Percentiles rank a stretch among this genome's conserved stretches.
Conservation (phyloP, 2,113 vertebrate species). For the Myodes glareolus region DNA sequence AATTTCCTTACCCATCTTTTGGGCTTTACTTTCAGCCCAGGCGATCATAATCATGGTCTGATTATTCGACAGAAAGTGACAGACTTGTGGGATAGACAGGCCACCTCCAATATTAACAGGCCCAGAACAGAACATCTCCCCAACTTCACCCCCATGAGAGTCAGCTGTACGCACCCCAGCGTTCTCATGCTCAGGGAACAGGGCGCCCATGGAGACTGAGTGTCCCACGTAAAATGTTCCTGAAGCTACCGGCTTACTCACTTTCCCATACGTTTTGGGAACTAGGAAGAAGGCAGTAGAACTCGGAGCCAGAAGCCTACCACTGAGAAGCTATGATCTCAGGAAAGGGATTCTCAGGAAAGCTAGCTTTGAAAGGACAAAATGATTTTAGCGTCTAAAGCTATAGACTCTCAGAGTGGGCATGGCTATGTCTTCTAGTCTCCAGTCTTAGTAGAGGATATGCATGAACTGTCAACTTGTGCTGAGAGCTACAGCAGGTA, state of each 20-base stretch:
- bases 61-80: not conserved
- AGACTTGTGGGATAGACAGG: not conserved
- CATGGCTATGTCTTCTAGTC: not conserved
- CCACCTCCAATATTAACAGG: not conserved
- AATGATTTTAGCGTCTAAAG: not conserved
- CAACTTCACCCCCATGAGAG: accelerated
- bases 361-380: not conserved
- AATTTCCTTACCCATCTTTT: not conserved
- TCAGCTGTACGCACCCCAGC: accelerated
- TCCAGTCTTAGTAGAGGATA: not conserved
- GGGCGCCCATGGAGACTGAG: accelerated
- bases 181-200: not conserved
- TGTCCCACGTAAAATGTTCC: not conserved
- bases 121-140: not conserved
- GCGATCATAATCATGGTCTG: not conserved
- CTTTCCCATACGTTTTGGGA: not conserved
- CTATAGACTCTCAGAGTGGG: not conserved
- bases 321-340: not conserved
- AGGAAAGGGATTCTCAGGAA: not conserved
- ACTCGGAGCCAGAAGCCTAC: slow-evolving; percentile 17
- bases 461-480: not conserved
- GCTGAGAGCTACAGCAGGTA: not conserved
- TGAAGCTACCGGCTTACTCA: not conserved
- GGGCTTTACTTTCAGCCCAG: not conserved
- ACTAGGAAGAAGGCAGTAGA: not conserved